These are phyloP conservation scores for Setophaga petechia DNA, from an alignment of 2,113 vertebrate genomes.

Conservation along the genomic window DNA sequence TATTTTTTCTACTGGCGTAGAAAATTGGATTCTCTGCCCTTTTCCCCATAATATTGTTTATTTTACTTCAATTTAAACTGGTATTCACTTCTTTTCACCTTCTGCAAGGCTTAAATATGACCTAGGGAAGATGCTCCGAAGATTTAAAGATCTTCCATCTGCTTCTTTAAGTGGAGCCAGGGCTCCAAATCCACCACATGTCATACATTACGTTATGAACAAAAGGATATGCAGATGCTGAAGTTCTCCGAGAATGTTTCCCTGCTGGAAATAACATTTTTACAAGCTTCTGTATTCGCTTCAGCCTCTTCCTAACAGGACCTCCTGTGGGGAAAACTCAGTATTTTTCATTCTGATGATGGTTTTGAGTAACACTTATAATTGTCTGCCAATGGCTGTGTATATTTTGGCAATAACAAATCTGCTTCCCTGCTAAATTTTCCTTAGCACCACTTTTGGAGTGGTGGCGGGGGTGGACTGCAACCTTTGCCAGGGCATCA, in stretches of 20 bases:
- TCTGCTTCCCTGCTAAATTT: background rate
- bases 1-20: background rate
- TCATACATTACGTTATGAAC: background rate
- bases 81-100: background rate
- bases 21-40: background rate
- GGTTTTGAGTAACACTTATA: slow-evolving; percentile 35
- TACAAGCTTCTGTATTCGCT: slow-evolving; percentile 60
- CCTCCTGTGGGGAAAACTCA: slow-evolving; percentile 32
- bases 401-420: slow-evolving; percentile 39
- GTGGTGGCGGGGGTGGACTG: accelerated
- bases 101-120: background rate
- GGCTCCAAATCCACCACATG: background rate
- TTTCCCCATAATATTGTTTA: background rate
- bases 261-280: slow-evolving; percentile 61
- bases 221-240: slow-evolving; percentile 23
- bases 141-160: background rate
- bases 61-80: background rate
- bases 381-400: slow-evolving; percentile 38
- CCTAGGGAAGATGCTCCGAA: background rate
- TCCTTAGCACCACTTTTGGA: background rate
- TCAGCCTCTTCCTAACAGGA: slow-evolving; percentile 45
- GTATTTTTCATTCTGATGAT: slow-evolving; percentile 41
- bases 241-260: slow-evolving; percentile 13
- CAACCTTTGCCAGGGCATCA: background rate
- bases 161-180: background rate